Evolutionary conservation across 2,888 invertebrate genomes (phyloP), one percentile per base, ranked within the genome.

Genomic region (Selenia dentaria): DNA sequence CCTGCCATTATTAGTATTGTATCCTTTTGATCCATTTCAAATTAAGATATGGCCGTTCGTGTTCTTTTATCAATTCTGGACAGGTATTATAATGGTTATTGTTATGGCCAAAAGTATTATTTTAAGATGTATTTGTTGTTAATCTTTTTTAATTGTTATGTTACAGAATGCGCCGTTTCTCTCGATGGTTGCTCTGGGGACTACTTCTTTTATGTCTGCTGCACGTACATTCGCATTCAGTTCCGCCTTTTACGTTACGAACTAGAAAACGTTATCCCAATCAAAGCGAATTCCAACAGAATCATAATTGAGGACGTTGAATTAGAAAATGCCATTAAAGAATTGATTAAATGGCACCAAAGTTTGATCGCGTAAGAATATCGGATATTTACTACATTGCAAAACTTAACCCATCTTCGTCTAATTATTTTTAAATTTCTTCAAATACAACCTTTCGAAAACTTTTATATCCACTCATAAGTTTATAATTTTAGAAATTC

Each of bases 21-120:
- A 83, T 66, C 85, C 84, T 0, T 82, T 86, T 37, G 67, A 84
- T 57, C 46, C 72, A 6, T 70, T 63, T 20, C 65, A 75, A 26
- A 46, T 73, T 0, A 69, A 49, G 25, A 64, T 69, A 33, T 85
- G 74, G 71, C 84, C 83, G 0, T 69, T 70, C 36, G 69, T 77
- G 1, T 84, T 79, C 48, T 6, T 79, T 3, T 74, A 72, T 36
- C 84, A 84, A 49, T 47, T 74, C 43, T 77, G 75, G 72, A 71
- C 78, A 26, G 72, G 84, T 84, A 54, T 57, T 74, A 73, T 29
- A 35, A 26, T 20, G 18, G n/a, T n/a, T n/a, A n/a, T n/a, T n/a
- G n/a, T n/a, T n/a, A n/a, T n/a, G n/a, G n/a, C n/a, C n/a, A n/a
- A n/a, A n/a, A n/a, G n/a, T n/a, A n/a, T n/a, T n/a, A n/a, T n/a